Conservation (phyloP, 2,113 vertebrate species). For the Hipposideros armiger region DNA sequence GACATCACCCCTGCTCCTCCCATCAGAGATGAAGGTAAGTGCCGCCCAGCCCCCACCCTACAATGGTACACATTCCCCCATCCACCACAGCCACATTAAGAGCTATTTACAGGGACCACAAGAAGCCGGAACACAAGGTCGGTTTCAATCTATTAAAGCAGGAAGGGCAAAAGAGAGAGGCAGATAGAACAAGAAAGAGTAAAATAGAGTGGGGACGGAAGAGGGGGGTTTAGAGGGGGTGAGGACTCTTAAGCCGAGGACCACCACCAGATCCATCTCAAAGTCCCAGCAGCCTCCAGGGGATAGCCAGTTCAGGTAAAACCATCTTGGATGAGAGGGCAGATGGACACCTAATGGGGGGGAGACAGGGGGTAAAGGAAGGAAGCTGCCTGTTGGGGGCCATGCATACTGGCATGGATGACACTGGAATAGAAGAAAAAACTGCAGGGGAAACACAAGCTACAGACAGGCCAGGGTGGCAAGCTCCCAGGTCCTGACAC, state of each 20-base stretch:
- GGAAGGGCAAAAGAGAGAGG: constrained; percentile 74
- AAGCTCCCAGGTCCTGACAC: background rate
- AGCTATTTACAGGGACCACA: constrained; percentile 75
- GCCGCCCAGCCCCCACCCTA: fast-evolving
- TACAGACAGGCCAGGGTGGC: background rate
- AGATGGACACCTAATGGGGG: background rate
- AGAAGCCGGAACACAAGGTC: constrained; percentile 65
- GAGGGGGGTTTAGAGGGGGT: background rate
- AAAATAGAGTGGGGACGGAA: background rate
- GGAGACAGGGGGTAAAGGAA: background rate
- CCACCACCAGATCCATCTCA: background rate
- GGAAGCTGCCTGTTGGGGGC: background rate
- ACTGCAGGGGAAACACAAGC: background rate
- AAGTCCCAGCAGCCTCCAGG: background rate
- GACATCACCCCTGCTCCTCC: background rate
- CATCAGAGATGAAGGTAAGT: background rate
- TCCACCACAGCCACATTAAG: constrained; percentile 58
- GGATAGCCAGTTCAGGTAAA: background rate
- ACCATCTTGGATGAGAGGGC: background rate
- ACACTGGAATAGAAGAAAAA: background rate
- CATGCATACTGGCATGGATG: background rate
- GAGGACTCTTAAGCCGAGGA: background rate
- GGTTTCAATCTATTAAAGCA: constrained; percentile 70
- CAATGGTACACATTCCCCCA: background rate
- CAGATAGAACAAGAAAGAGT: background rate